Evolutionary conservation across 2,113 vertebrate genomes (phyloP), one percentile per base, ranked within the genome.

Genomic region (Carettochelys insculpta): DNA sequence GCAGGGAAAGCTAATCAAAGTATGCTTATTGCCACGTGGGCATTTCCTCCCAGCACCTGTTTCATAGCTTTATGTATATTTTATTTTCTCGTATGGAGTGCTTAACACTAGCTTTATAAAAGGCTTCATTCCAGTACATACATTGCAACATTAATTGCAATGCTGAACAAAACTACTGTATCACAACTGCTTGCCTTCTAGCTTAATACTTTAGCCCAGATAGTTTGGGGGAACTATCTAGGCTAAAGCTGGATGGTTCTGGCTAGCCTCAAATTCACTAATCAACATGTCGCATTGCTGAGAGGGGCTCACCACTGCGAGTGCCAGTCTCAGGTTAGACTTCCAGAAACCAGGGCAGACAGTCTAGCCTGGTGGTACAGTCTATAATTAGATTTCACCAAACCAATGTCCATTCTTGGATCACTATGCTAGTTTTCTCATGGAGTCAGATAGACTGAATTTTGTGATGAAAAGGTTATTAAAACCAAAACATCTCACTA

Each of bases 31-130:
- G 71, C 68, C 71, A 76, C 47, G 48, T 61, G 41, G 81, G 82
- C 71, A 86, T 78, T 86, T 82, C 89, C 54, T 86, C 24, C 76
- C 71, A 90, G 83, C 68, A 86, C 68, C 83, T 77, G 41, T 86
- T 90, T 86, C 89, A 86, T 53, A 13, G 25, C 31, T 77, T 82
- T 86, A 77, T 77, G 78, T 77, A 61, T 76, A 56, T 82, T 25
- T 71, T 86, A 76, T 76, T 53, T 52, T 12, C 68, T 79, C 31
- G 22, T 73, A 12, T 38, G 61, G 61, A 45, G 75, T 77, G 34
- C 13, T n/a, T 56, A 76, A 48, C 65, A 52, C 43, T 24, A 47
- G 52, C 27, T 48, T 45, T 79, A 81, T 61, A 34, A 52, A 14
- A 45, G n/a, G n/a, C 68, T 24, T 77, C 68, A 43, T 31, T 61